A percentile compares a stretch with the other conserved stretches of the same genome.
phyloP scores from a whole-genome alignment of 2,888 invertebrate species.

The Brenthis ino region DNA sequence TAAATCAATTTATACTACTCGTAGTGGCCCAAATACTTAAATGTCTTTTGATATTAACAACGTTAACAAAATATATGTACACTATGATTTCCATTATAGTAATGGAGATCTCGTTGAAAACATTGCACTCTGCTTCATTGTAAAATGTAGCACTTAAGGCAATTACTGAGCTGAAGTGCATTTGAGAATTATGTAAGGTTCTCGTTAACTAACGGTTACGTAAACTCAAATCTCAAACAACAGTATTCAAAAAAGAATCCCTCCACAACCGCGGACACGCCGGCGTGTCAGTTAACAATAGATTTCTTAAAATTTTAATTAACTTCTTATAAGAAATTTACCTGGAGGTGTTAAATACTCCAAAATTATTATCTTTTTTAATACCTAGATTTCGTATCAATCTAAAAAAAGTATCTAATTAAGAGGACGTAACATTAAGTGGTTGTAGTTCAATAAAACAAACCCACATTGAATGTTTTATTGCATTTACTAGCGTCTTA shows the following conservation, averaged over 20 bases:
- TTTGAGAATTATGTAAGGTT: slow-evolving; percentile 44
- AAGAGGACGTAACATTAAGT: neutral
- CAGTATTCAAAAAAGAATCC: neutral
- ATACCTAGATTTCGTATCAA: no score
- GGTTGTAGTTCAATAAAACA: no score
- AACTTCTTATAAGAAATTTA: no score
- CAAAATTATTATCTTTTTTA: no score
- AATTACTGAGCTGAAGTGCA: slow-evolving; percentile 48
- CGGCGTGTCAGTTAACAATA: no score
- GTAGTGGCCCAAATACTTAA: neutral
- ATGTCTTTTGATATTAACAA: slow-evolving; percentile 1
- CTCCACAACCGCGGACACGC: no score
- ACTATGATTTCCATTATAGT: slow-evolving; percentile 56
- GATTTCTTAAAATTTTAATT: neutral
- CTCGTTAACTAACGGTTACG: slow-evolving; percentile 29
- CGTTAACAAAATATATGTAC: slow-evolving; percentile 44
- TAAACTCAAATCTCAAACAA: slow-evolving; percentile 10
- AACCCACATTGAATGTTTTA: no score
- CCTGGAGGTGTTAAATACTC: no score
- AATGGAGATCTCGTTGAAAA: slow-evolving; percentile 51
- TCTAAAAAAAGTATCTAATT: no score
- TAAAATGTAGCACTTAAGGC: slow-evolving; percentile 54
- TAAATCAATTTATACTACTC: neutral
- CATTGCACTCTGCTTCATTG: slow-evolving; percentile 50
- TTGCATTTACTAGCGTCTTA: no score